Percentiles rank a stretch among this genome's conserved stretches.
Evolutionary conservation across 2,797 vertebrate species (phyloP).

Genomic region (Sebastiscus tertius): DNA sequence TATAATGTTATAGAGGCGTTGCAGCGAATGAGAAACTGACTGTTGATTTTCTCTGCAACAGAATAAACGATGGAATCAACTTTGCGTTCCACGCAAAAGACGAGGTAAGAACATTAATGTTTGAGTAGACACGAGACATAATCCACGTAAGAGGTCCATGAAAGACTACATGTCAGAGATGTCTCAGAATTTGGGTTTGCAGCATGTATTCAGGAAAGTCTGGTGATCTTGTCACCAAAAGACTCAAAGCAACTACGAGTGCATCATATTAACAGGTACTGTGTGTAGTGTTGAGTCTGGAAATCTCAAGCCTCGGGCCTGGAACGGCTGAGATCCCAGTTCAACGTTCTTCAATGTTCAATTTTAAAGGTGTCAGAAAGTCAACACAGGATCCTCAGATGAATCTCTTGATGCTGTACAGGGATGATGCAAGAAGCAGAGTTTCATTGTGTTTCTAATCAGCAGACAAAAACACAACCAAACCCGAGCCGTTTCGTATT

Average conservation of each 20-base stretch:
- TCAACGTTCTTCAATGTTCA: too few relatives aligned
- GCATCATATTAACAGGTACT: too few relatives aligned
- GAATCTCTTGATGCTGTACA: too few relatives aligned
- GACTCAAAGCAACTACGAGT: not conserved
- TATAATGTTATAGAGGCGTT: not conserved
- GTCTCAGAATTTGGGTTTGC: not conserved
- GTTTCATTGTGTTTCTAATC: too few relatives aligned
- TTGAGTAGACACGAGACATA: not conserved
- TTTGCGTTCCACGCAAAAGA: constrained; percentile 96
- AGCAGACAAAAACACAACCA: too few relatives aligned
- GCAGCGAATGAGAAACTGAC: constrained; percentile 15
- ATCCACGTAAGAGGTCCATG: not conserved
- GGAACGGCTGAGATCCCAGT: too few relatives aligned
- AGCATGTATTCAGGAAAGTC: not conserved
- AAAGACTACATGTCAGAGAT: not conserved
- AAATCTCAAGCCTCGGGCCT: too few relatives aligned
- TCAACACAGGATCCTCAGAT: too few relatives aligned
- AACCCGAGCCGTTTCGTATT: too few relatives aligned
- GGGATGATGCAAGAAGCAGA: too few relatives aligned
- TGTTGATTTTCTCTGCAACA: constrained; percentile 68
- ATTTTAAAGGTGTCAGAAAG: too few relatives aligned
- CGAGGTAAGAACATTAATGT: constrained; percentile 83
- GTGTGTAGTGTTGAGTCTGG: not conserved
- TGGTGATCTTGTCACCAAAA: not conserved
- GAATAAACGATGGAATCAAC: constrained; percentile 87